These are phyloP conservation scores for Bradynema listronoti DNA, from an alignment of 1,140 invertebrate species.

Conservation along the genomic window DNA sequence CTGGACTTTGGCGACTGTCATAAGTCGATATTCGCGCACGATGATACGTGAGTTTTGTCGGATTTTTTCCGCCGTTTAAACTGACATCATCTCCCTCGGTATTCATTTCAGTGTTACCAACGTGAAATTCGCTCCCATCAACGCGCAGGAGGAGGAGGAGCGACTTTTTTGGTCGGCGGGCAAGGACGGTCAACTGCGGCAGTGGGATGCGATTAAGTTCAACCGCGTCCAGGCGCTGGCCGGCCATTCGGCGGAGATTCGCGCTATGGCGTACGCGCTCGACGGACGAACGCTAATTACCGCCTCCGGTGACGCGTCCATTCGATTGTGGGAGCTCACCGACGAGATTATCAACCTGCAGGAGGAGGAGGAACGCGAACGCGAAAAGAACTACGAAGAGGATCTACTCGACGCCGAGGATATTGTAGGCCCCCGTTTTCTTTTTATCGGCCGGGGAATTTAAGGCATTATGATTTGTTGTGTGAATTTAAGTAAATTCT, in stretches of 20 bases:
- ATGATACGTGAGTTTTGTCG: conserved; percentile 66
- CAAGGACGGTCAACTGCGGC: conserved; percentile 74
- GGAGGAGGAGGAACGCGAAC: conserved; percentile 73
- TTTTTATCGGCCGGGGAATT: no score
- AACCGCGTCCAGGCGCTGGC: conserved; percentile 62
- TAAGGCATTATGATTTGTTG: no score
- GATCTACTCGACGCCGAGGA: conserved; percentile 64
- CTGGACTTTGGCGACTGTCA: conserved; percentile 93
- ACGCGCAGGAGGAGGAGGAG: conserved; percentile 67
- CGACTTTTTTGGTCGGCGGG: conserved; percentile 86
- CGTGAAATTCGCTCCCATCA: conserved; percentile 75
- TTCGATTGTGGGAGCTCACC: conserved; percentile 78
- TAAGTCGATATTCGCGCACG: conserved; percentile 72
- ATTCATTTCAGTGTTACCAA: conserved; percentile 69
- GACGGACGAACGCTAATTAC: conserved; percentile 56
- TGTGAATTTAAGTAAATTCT: not conserved
- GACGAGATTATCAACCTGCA: conserved; percentile 81
- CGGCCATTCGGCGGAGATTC: conserved; percentile 64
- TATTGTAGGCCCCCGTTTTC: no score
- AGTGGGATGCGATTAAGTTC: conserved; percentile 93
- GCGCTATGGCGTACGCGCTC: conserved; percentile 28
- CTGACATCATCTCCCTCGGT: not conserved
- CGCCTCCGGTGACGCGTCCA: conserved; percentile 78
- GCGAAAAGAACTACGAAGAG: conserved; percentile 51
- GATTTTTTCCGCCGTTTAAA: conserved; percentile 5